Evolutionary conservation across 2,113 vertebrate species (phyloP).

Genomic region (Camarhynchus parvulus): DNA sequence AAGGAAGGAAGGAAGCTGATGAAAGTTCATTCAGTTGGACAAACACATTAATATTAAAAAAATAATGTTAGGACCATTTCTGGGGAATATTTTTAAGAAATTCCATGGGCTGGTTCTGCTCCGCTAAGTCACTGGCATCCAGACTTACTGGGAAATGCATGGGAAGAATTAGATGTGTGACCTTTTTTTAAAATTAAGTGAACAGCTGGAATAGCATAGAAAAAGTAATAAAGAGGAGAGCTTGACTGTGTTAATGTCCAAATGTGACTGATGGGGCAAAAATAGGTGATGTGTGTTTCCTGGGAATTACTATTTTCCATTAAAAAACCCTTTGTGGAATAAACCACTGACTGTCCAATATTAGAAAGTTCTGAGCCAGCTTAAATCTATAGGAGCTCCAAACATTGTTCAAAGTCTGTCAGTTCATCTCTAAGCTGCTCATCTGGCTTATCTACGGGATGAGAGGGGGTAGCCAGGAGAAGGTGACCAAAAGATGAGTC

Average conservation of each 20-base stretch:
- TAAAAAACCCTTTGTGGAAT: background rate
- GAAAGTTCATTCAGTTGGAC: background rate
- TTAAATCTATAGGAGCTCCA: background rate
- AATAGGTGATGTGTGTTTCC: background rate
- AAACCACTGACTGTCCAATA: background rate
- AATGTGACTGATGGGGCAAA: background rate
- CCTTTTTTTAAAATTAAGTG: background rate
- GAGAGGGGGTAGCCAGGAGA: background rate
- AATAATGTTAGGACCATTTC: background rate
- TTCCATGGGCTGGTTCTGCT: background rate
- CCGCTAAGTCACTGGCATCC: background rate
- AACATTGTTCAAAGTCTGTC: background rate
- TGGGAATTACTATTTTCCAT: background rate
- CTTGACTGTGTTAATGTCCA: background rate
- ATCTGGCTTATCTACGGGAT: background rate
- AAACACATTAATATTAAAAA: background rate
- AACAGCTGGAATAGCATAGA: background rate
- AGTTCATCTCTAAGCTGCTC: background rate
- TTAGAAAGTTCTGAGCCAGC: background rate
- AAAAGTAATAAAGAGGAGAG: background rate
- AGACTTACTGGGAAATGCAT: background rate
- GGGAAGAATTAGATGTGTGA: background rate
- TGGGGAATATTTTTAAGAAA: background rate
- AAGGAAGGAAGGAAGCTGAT: background rate
- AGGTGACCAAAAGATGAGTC: background rate